phyloP scores from a whole-genome alignment of 2,888 invertebrate species.

The Orgyia antiqua region DNA sequence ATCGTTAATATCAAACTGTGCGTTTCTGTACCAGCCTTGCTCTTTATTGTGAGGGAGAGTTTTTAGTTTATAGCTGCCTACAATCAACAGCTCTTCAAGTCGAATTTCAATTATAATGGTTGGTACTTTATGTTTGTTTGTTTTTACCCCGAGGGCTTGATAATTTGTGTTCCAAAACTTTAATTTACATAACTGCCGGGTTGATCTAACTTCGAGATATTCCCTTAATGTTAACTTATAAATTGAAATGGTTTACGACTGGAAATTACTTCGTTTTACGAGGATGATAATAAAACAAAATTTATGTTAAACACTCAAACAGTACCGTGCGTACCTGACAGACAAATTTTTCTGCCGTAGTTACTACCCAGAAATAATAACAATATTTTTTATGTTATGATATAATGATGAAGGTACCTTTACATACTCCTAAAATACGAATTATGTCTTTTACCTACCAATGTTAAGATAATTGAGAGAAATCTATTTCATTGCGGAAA shows the following conservation, averaged over 20 bases:
- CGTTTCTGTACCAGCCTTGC: slow-evolving; percentile 1
- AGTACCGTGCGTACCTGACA: no score
- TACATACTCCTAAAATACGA: no score
- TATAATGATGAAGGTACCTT: no score
- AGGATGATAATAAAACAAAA: slow-evolving; percentile 5
- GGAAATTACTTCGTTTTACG: slow-evolving; percentile 7
- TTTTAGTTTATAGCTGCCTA: slow-evolving; percentile 14
- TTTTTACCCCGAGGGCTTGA: slow-evolving; percentile 18
- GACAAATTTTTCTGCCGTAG: no score
- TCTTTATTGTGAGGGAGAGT: slow-evolving; percentile 5
- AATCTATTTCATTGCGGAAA: no score
- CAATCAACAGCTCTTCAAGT: slow-evolving; percentile 22
- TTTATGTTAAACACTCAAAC: slow-evolving; percentile 1
- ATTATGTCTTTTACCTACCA: no score
- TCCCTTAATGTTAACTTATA: slow-evolving; percentile 13
- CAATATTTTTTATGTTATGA: no score
- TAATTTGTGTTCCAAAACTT: slow-evolving; percentile 26
- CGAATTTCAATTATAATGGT: slow-evolving; percentile 27
- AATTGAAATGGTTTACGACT: slow-evolving; percentile 14
- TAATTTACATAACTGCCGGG: slow-evolving; percentile 22
- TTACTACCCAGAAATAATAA: no score
- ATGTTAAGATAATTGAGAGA: no score
- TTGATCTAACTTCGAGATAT: slow-evolving; percentile 16
- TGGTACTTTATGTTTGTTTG: slow-evolving; percentile 24
- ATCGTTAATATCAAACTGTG: not conserved